Evolutionary conservation across 2,113 vertebrate genomes (phyloP), one percentile per base, ranked within the genome.

Genomic region (Pogona vitticeps): DNA sequence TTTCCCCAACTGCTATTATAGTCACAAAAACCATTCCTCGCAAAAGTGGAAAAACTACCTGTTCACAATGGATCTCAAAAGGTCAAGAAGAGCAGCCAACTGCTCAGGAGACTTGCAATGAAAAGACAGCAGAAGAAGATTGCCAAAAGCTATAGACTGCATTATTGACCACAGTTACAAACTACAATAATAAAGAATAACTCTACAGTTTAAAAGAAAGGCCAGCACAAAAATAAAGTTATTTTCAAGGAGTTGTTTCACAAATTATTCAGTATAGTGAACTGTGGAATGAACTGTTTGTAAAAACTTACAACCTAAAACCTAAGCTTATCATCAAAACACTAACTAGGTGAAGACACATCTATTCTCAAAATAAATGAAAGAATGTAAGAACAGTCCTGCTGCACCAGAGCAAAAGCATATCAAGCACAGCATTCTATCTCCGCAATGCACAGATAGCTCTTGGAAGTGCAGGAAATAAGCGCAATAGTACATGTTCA

Each of bases 131-230:
- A 85, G 59, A 90, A 90, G 87, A 84, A 94, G 85, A 90, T 91
- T 87, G 86, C 81, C 40, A 91, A 93, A 93, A 92, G 93, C 89
- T 92, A 93, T 88, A 88, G 85, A 83, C 12, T 92, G 85, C 61
- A 81, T 85, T 90, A 93, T 13, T 91, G 91, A 94, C 92, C 78
- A 65, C 58, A 56, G n/a, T 52, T 56, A 82, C n/a, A 46, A 31
- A 73, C 90, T 89, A 91, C 87, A 89, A 92, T 92, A 88, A 92
- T 76, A 91, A 90, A 92, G 88, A 88, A 75, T 91, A 94, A 93
- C 87, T 82, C 88, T 85, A 90, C 31, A 61, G 88, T 91, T 91
- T 92, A 93, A 86, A 93, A 78, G 28, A 75, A 73, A 90, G 86
- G n/a, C 0, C 0, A 91, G 80, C 17, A 89, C 73, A 89, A 90